These are phyloP conservation scores for Anticlea derivata DNA, from an alignment of 2,888 invertebrate species.

Conservation along the genomic window DNA sequence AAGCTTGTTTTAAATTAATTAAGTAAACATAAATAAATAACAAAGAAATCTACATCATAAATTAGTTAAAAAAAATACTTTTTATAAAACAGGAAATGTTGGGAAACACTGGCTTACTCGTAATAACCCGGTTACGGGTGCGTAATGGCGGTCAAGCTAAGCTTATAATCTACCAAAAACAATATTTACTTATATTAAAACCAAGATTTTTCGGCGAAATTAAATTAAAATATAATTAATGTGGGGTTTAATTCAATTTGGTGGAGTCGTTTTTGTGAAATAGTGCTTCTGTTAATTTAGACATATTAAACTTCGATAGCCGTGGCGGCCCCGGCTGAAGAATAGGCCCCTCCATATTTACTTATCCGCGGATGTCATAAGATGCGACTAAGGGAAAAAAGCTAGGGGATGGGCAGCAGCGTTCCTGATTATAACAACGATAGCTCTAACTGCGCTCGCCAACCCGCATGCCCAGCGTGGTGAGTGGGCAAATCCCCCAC, in stretches of 20 bases:
- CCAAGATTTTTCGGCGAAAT: conserved; percentile 31
- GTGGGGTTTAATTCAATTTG: conserved; percentile 20
- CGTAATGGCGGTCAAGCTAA: conserved; percentile 32
- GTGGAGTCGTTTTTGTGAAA: conserved; percentile 18
- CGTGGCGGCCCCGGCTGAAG: too few species aligned
- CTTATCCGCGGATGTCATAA: too few species aligned
- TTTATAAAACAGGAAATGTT: conserved; percentile 20
- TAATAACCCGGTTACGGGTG: conserved; percentile 14
- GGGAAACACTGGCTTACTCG: conserved; percentile 16
- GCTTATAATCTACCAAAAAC: conserved; percentile 35
- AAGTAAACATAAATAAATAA: too few species aligned
- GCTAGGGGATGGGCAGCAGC: too few species aligned
- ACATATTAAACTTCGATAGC: conserved; percentile 6
- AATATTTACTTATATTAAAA: conserved; percentile 36
- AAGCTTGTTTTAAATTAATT: too few species aligned
- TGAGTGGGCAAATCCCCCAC: too few species aligned
- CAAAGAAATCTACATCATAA: conserved; percentile 1
- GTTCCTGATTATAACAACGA: too few species aligned
- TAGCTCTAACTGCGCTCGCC: too few species aligned
- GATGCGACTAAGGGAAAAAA: too few species aligned
- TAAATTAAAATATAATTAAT: conserved; percentile 39
- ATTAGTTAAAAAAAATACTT: not conserved
- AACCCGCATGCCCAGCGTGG: too few species aligned
- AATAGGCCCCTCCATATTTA: too few species aligned
- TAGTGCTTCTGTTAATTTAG: conserved; percentile 11